Evolutionary conservation across 2,888 invertebrate genomes (phyloP).

Genomic region (Norana najaformis): DNA sequence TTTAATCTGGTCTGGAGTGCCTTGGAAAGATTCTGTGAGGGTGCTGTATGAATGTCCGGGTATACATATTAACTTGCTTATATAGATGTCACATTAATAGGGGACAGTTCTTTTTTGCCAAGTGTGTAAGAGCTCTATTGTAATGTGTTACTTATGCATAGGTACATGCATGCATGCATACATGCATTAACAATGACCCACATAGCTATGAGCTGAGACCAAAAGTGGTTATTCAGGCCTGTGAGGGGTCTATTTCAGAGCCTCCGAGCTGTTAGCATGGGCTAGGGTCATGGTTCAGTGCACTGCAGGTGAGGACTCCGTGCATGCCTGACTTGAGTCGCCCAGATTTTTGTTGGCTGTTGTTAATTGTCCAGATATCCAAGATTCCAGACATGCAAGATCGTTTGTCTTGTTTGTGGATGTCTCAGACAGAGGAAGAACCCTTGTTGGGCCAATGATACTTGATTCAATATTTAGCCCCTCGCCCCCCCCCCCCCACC

Average conservation of each 20-base stretch:
- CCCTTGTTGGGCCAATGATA: not conserved
- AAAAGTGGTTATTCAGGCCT: not conserved
- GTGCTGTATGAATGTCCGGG: too few species aligned
- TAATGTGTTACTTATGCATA: not conserved
- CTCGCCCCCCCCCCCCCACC: too few species aligned
- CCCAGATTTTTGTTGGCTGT: slow-evolving; percentile 5
- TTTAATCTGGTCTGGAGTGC: too few species aligned
- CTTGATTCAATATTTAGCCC: not conserved
- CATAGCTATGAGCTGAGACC: not conserved
- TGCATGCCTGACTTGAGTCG: not conserved
- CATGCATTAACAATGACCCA: not conserved
- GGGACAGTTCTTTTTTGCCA: not conserved
- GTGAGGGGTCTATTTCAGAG: not conserved
- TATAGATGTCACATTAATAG: not conserved
- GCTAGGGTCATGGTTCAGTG: not conserved
- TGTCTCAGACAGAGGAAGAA: not conserved
- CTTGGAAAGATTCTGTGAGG: too few species aligned
- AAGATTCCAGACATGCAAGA: not conserved
- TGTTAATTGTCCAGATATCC: not conserved
- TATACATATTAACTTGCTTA: too few species aligned
- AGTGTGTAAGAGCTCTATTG: not conserved
- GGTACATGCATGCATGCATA: not conserved
- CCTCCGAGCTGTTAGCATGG: not conserved
- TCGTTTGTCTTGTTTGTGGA: not conserved
- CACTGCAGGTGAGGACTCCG: not conserved